phyloP scores from a whole-genome alignment of 2,797 vertebrate species.

The Hydrolagus colliei region DNA sequence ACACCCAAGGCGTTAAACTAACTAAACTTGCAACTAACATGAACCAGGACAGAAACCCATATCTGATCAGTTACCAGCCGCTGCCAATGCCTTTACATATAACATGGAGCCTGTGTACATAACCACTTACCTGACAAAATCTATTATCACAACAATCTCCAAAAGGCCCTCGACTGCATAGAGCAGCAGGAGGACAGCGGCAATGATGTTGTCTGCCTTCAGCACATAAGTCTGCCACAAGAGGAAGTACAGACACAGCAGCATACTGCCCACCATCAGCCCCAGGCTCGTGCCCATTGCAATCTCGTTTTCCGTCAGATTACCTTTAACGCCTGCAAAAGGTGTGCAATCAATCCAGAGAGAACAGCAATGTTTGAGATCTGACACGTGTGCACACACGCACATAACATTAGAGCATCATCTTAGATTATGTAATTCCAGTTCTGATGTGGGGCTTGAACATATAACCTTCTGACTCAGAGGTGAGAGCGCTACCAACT shows the following conservation, averaged over 20 bases:
- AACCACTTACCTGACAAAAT: constrained; percentile 28
- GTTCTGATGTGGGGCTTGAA: no score
- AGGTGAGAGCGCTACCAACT: no score
- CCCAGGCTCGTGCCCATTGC: constrained; percentile 15
- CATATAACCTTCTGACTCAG: no score
- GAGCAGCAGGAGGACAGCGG: constrained; percentile 17
- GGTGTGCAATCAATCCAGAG: neutral
- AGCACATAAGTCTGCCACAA: constrained; percentile 34
- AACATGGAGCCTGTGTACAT: neutral
- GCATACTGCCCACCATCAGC: constrained; percentile 7
- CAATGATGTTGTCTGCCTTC: constrained; percentile 30
- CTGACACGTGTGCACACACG: no score
- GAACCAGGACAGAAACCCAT: no score
- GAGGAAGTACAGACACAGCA: constrained; percentile 31
- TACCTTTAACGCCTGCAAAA: constrained; percentile 30
- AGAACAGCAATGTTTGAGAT: neutral
- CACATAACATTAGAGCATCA: no score
- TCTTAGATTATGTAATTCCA: no score
- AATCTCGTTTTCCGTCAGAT: constrained; percentile 28
- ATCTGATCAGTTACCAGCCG: no score
- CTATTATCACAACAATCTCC: constrained; percentile 9
- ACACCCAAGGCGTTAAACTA: no score
- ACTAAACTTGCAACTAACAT: no score
- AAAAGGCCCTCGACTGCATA: constrained; percentile 23
- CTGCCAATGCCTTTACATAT: no score